Evolutionary conservation across 64 coral and sea anemone species (phyloP).

Genomic region (Porites lutea): DNA sequence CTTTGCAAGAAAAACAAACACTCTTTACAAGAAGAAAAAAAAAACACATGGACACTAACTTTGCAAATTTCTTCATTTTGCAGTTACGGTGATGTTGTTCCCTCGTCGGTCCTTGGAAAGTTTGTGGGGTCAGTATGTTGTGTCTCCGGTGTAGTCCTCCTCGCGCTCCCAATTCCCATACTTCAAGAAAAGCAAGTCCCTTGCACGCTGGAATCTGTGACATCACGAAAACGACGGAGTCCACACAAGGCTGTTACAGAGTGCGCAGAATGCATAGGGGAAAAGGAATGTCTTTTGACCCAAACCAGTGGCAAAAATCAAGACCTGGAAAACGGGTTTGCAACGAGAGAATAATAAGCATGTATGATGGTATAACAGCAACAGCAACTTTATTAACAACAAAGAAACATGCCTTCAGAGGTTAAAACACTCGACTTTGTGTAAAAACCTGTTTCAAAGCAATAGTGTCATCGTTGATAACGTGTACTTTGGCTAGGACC

Average conservation of each 20-base stretch:
- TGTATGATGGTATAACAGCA: background rate
- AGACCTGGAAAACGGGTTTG: background rate
- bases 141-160: slow-evolving; percentile 85
- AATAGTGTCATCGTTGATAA: no score
- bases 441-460: no score
- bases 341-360: background rate
- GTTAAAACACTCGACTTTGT: no score
- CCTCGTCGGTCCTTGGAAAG: slow-evolving; percentile 73
- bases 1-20: no score
- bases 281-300: slow-evolving; percentile 15
- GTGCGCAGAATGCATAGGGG: background rate
- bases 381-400: no score
- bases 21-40: no score
- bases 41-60: background rate
- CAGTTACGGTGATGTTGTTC: slow-evolving; percentile 90
- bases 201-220: slow-evolving; percentile 87
- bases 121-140: slow-evolving; percentile 87
- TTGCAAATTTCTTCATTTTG: background rate
- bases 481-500: no score
- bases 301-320: background rate
- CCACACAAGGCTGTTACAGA: slow-evolving; percentile 11
- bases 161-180: slow-evolving; percentile 89
- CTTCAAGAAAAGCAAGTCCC: slow-evolving; percentile 96
- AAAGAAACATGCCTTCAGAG: no score
- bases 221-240: slow-evolving; percentile 61